Evolutionary conservation across 2,113 vertebrate genomes (phyloP).

Genomic region (Gambusia holbrooki): DNA sequence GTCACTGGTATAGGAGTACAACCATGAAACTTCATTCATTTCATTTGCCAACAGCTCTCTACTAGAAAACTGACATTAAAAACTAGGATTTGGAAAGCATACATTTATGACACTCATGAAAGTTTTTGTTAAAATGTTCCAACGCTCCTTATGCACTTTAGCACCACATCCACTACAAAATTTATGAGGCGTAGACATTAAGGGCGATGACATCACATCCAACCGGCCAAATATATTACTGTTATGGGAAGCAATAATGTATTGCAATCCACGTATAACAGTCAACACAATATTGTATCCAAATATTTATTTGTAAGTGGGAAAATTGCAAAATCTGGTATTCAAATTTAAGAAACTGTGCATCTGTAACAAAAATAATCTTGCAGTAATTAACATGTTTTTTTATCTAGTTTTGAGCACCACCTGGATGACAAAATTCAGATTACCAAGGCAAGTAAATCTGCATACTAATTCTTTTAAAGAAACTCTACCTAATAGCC

Average conservation of each 20-base stretch:
- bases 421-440: too few relatives aligned
- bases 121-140: not conserved
- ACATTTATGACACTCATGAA: too few relatives aligned
- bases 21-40: not conserved
- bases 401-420: too few relatives aligned
- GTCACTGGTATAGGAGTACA: not conserved
- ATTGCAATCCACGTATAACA: not conserved
- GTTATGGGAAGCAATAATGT: not conserved
- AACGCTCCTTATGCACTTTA: not conserved
- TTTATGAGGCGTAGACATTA: not conserved
- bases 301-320: not conserved
- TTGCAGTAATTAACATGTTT: not conserved
- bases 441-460: too few relatives aligned
- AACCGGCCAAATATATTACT: not conserved
- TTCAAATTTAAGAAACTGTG: not conserved
- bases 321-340: not conserved
- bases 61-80: not conserved
- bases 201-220: not conserved
- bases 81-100: too few relatives aligned
- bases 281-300: not conserved
- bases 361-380: not conserved
- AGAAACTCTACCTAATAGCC: constrained; percentile 28
- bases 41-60: not conserved
- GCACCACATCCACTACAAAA: not conserved
- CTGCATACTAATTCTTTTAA: not conserved